Conservation (phyloP, 2,797 vertebrate species). For the Phalanger gymnotis region DNA sequence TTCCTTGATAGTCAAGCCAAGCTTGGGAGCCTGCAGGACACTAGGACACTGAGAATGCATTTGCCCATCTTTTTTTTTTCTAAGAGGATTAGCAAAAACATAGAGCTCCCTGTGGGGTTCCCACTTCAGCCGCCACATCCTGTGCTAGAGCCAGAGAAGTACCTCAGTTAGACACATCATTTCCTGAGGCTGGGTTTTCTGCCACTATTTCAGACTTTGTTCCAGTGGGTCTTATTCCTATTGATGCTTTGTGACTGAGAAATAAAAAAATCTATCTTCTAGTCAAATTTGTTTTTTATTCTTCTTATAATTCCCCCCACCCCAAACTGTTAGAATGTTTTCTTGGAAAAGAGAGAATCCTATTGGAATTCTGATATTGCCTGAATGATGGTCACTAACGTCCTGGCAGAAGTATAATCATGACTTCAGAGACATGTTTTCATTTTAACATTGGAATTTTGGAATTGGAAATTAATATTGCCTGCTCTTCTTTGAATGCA, state of each 20-base stretch:
- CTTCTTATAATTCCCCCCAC: slow-evolving; percentile 54
- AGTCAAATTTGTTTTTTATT: slow-evolving; percentile 71
- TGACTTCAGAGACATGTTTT: slow-evolving; percentile 54
- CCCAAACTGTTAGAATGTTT: neutral
- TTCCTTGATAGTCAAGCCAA: slow-evolving; percentile 41
- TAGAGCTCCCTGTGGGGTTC: slow-evolving; percentile 68
- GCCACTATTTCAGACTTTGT: slow-evolving; percentile 67
- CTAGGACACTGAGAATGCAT: neutral
- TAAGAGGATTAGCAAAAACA: slow-evolving; percentile 71
- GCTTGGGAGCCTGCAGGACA: slow-evolving; percentile 35
- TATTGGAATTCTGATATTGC: slow-evolving; percentile 53
- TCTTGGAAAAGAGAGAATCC: slow-evolving; percentile 53
- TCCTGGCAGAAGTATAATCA: slow-evolving; percentile 59
- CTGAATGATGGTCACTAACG: slow-evolving; percentile 55
- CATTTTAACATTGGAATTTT: slow-evolving; percentile 49
- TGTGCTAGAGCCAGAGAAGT: slow-evolving; percentile 48
- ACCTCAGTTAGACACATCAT: slow-evolving; percentile 64
- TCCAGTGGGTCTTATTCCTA: slow-evolving; percentile 72
- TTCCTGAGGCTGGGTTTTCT: slow-evolving; percentile 68
- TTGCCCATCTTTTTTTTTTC: slow-evolving; percentile 51
- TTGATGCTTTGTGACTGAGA: slow-evolving; percentile 58
- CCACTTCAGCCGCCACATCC: slow-evolving; percentile 69
- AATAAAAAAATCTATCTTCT: slow-evolving; percentile 64
- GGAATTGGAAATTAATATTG: too few species aligned
- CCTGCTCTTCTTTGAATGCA: slow-evolving; percentile 51